These are phyloP conservation scores for Alectura lathami DNA, from an alignment of 2,113 vertebrate genomes.

Conservation along the genomic window DNA sequence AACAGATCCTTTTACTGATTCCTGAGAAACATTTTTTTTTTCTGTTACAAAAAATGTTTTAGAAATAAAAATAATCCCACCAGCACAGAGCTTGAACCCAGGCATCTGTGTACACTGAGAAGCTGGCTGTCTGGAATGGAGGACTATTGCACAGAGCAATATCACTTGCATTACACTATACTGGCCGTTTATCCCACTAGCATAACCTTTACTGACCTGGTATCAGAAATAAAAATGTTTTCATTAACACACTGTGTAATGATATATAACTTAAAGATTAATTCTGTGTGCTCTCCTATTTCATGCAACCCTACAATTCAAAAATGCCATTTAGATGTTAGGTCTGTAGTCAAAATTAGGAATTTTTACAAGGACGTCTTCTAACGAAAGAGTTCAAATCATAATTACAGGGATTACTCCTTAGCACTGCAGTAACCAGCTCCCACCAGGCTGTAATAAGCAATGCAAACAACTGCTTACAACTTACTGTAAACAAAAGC, in stretches of 20 bases:
- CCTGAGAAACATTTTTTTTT: not conserved
- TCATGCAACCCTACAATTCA: not conserved
- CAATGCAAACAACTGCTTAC: not conserved
- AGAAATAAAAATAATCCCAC: not conserved
- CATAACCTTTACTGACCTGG: not conserved
- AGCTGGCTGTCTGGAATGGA: not conserved
- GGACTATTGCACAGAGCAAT: fast-evolving
- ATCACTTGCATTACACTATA: not conserved
- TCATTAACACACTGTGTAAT: not conserved
- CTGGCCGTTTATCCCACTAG: not conserved
- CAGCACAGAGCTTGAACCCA: not conserved
- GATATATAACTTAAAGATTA: not conserved
- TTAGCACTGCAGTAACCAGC: not conserved
- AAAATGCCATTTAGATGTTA: not conserved
- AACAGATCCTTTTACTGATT: not conserved
- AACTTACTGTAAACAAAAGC: too few relatives aligned
- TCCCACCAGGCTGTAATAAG: not conserved
- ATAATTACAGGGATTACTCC: not conserved
- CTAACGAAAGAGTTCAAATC: not conserved
- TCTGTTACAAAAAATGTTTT: not conserved
- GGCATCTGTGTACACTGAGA: not conserved
- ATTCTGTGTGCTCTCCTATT: not conserved
- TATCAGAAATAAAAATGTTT: not conserved
- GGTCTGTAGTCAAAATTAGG: not conserved
- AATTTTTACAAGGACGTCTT: not conserved